These are phyloP conservation scores for Chymomyza caudatula DNA, from an alignment of 2,888 invertebrate genomes.

Conservation along the genomic window DNA sequence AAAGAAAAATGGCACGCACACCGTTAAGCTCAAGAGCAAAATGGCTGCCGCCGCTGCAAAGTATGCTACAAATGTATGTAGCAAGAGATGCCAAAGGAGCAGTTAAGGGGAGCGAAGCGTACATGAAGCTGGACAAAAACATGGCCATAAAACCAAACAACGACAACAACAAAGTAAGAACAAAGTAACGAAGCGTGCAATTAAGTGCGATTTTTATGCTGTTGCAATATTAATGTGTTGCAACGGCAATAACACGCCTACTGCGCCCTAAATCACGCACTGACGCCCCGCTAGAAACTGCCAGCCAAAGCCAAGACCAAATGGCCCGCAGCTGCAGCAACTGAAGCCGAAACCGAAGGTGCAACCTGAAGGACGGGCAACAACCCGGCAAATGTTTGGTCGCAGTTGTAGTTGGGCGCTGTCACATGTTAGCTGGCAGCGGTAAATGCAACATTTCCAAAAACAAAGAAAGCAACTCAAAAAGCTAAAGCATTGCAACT, in stretches of 20 bases:
- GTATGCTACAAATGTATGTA: slow-evolving; percentile 21
- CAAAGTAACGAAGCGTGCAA: slow-evolving; percentile 59
- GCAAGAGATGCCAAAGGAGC: neutral
- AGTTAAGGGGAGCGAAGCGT: neutral
- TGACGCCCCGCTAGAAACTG: neutral
- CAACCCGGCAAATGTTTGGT: slow-evolving; percentile 31
- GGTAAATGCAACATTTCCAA: neutral
- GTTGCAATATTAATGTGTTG: slow-evolving; percentile 51
- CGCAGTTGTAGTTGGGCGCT: neutral
- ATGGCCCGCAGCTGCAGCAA: neutral
- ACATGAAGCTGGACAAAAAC: slow-evolving; percentile 2
- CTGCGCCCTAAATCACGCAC: neutral
- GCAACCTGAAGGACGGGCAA: too few relatives aligned
- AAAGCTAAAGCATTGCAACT: slow-evolving; percentile 19
- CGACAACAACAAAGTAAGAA: slow-evolving; percentile 25
- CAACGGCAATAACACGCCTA: slow-evolving; percentile 31
- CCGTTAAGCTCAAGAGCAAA: neutral
- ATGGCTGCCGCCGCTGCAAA: slow-evolving; percentile 7
- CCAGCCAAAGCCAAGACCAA: neutral
- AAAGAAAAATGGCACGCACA: neutral
- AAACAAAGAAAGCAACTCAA: too few relatives aligned
- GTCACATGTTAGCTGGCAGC: neutral
- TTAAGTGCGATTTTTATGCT: slow-evolving; percentile 62
- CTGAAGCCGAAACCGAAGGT: neutral
- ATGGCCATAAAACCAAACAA: slow-evolving; percentile 24